Conservation (phyloP, 1,140 invertebrate species). For the Cotesia glomerata region DNA sequence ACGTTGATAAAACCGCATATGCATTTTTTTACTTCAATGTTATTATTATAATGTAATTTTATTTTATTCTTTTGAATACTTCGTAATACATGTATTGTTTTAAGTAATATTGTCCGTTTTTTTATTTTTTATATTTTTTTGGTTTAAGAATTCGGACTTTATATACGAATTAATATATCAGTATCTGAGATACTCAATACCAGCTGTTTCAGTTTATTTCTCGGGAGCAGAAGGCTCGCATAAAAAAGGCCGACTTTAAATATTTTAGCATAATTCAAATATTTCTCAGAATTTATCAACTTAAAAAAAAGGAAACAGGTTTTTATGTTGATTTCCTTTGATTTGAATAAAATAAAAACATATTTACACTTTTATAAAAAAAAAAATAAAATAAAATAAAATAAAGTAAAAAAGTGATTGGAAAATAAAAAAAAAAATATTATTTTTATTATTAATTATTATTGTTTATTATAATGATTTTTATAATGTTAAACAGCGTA, state of each 20-base stretch:
- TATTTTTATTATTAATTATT: no score
- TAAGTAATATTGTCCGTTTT: conserved; percentile 9
- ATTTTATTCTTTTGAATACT: not conserved
- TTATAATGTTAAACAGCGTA: conserved; percentile 1
- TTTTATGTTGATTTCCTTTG: no score
- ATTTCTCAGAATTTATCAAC: not conserved
- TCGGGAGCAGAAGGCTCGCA: not conserved
- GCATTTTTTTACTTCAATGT: no score
- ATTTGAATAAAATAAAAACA: no score
- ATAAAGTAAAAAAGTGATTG: no score
- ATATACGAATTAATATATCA: not conserved
- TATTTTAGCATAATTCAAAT: not conserved
- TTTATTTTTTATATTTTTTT: no score
- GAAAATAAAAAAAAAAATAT: not conserved
- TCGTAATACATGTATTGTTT: not conserved
- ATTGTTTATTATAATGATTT: no score
- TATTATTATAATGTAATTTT: not conserved
- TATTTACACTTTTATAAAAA: no score
- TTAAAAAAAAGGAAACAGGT: no score
- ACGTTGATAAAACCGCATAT: not conserved
- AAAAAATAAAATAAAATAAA: no score
- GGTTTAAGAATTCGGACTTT: not conserved
- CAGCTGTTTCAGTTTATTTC: not conserved
- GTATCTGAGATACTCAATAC: not conserved
- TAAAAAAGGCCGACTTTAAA: conserved; percentile 6